phyloP scores from a whole-genome alignment of 2,113 vertebrate species.

The Lates calcarifer region DNA sequence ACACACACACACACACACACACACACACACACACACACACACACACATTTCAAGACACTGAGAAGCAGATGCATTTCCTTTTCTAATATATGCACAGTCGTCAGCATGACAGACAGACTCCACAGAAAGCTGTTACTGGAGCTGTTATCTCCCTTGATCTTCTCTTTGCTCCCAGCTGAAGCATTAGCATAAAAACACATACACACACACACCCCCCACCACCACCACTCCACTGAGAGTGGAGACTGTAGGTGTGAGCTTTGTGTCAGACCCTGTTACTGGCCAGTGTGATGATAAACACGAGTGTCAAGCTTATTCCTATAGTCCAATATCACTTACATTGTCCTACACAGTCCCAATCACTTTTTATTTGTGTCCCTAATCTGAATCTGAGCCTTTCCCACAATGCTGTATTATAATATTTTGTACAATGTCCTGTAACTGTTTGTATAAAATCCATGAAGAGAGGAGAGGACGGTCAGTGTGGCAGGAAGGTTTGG shows the following conservation, averaged over 20 bases:
- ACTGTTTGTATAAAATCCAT: not conserved
- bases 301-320: not conserved
- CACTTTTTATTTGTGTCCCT: not conserved
- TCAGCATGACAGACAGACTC: constrained; percentile 60
- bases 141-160: constrained; percentile 71
- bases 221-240: not conserved
- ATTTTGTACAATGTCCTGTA: not conserved
- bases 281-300: constrained; percentile 9
- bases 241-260: constrained; percentile 5
- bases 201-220: constrained; percentile 7
- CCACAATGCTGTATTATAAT: not conserved
- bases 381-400: not conserved
- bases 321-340: not conserved
- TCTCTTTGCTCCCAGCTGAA: constrained; percentile 59
- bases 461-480: not conserved
- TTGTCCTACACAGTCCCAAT: not conserved
- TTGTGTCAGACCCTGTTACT: constrained; percentile 17
- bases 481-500: too few relatives aligned
- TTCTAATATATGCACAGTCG: constrained; percentile 68
- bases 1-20: not conserved
- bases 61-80: constrained; percentile 62
- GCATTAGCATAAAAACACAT: constrained; percentile 56
- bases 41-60: not conserved
- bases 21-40: not conserved
- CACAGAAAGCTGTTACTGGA: constrained; percentile 68